Evolutionary conservation across 2,113 vertebrate genomes (phyloP).

Genomic region (Rhabdornis inornatus): DNA sequence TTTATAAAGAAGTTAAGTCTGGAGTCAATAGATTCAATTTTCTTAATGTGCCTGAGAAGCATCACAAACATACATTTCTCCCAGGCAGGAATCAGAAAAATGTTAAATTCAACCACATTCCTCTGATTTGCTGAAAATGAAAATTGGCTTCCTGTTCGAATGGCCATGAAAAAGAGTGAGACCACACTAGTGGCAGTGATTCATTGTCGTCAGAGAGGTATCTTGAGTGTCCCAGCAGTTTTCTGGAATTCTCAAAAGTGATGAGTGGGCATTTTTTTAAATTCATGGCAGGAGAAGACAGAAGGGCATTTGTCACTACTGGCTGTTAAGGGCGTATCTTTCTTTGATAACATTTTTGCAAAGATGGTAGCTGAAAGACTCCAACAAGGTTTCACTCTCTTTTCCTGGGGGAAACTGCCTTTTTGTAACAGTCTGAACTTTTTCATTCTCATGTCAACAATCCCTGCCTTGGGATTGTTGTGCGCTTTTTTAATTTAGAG

Average conservation of each 20-base stretch:
- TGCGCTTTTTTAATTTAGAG: neutral
- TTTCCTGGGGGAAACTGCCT: neutral
- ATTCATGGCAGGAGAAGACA: neutral
- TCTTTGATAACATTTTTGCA: neutral
- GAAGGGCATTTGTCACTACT: neutral
- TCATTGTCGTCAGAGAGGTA: neutral
- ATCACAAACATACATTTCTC: neutral
- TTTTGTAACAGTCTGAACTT: neutral
- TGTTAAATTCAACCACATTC: neutral
- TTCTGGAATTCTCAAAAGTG: neutral
- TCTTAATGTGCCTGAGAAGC: neutral
- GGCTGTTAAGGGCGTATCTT: accelerated
- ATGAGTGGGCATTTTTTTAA: accelerated
- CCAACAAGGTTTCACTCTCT: neutral
- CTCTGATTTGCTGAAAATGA: neutral
- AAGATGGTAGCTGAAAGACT: neutral
- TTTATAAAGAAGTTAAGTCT: neutral
- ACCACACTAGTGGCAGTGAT: neutral
- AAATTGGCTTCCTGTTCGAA: neutral
- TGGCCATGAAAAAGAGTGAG: neutral
- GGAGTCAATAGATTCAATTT: neutral
- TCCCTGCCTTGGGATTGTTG: neutral
- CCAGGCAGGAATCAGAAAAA: neutral
- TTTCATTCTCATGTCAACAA: neutral
- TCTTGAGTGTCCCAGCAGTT: neutral